Conservation (phyloP, 1,140 invertebrate genomes). For the Harlomillsia oculata region DNA sequence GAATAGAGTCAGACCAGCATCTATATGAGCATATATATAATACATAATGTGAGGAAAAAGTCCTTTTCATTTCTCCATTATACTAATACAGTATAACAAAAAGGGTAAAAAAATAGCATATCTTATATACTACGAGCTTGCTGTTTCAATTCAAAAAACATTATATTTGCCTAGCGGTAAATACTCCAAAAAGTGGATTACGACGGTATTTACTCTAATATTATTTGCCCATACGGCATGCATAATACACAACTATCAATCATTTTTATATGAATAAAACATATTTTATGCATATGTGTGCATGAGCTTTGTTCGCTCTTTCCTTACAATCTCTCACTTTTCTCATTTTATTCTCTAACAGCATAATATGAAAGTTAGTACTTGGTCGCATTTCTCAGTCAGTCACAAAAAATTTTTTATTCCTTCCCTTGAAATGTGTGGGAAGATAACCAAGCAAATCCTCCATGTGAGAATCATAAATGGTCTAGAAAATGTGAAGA, state of each 20-base stretch:
- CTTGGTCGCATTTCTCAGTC: background rate
- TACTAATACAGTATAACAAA: no score
- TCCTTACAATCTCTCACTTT: background rate
- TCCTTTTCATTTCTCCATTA: no score
- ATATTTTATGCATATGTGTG: slow-evolving; percentile 5
- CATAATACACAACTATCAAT: slow-evolving; percentile 26
- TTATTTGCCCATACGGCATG: slow-evolving; percentile 14
- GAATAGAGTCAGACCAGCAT: no score
- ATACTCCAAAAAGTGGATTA: slow-evolving; percentile 18
- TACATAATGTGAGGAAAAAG: no score
- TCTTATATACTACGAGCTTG: no score
- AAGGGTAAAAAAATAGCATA: no score
- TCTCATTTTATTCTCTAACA: background rate
- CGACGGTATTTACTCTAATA: slow-evolving; percentile 23
- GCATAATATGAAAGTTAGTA: background rate
- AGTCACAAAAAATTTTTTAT: background rate
- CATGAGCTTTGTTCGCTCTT: background rate
- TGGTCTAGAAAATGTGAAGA: no score
- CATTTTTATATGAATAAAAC: slow-evolving; percentile 30
- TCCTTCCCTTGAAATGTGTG: background rate
- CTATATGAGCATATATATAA: no score
- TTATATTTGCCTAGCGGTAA: slow-evolving; percentile 23
- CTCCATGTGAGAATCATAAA: no score
- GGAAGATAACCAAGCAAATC: no score
- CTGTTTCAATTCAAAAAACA: slow-evolving; percentile 22